phyloP scores from a whole-genome alignment of 2,113 vertebrate species.

The Hassar affinis region DNA sequence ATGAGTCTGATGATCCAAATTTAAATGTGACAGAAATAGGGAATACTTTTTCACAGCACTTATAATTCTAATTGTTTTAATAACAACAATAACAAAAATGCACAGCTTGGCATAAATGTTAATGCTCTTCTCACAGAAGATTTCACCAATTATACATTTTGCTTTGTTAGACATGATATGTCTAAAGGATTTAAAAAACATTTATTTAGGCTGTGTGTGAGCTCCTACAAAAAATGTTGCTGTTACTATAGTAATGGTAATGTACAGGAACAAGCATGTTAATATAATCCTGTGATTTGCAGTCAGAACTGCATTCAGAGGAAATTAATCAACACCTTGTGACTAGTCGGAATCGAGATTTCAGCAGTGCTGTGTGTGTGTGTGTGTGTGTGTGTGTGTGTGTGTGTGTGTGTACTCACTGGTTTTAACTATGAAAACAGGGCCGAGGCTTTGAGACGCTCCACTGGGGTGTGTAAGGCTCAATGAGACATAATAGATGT shows the following conservation, averaged over 20 bases:
- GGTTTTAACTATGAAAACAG: conserved; percentile 71
- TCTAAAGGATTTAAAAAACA: not conserved
- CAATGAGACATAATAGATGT: conserved; percentile 76
- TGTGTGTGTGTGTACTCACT: conserved; percentile 70
- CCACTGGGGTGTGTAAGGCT: conserved; percentile 68
- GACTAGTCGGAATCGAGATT: no score
- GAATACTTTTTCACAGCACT: no score
- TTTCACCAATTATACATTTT: not conserved
- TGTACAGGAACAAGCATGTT: no score
- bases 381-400: not conserved
- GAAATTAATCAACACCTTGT: no score
- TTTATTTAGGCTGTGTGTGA: not conserved
- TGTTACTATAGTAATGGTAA: not conserved
- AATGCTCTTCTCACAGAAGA: not conserved
- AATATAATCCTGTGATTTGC: not conserved
- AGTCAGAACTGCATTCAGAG: not conserved
- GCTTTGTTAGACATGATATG: not conserved
- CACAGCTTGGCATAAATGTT: no score
- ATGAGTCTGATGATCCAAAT: no score
- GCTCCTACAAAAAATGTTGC: not conserved
- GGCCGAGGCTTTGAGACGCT: conserved; percentile 71
- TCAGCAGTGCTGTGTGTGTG: no score
- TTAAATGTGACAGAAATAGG: no score
- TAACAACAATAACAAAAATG: no score
- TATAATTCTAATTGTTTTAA: no score